A percentile compares a stretch with the other conserved stretches of the same genome.
phyloP scores from a whole-genome alignment of 2,113 vertebrate species.

The Lipotes vexillifer region DNA sequence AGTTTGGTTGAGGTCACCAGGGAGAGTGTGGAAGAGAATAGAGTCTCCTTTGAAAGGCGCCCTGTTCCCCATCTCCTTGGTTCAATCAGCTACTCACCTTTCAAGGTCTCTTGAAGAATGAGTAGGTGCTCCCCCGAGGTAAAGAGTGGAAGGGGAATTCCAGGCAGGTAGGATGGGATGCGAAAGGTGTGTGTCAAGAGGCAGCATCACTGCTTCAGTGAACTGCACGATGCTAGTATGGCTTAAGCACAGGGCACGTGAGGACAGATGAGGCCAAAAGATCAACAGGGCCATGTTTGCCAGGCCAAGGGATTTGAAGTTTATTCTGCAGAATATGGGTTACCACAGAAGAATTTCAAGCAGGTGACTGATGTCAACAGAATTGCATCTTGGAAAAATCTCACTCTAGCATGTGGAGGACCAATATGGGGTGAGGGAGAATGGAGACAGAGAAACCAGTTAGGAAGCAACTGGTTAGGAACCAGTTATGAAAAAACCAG shows the following conservation, averaged over 20 bases:
- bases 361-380: not conserved
- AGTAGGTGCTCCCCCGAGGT: not conserved
- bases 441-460: not conserved
- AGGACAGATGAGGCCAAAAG: not conserved
- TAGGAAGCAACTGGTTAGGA: not conserved
- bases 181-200: not conserved
- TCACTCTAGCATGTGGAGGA: not conserved
- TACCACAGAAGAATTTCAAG: not conserved
- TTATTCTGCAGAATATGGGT: not conserved
- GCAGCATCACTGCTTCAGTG: not conserved
- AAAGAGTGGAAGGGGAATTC: not conserved
- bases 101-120: not conserved
- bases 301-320: not conserved
- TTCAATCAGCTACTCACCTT: not conserved
- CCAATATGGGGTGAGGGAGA: not conserved
- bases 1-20: not conserved
- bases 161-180: not conserved
- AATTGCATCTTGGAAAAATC: not conserved
- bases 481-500: not conserved
- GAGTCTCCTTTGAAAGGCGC: not conserved
- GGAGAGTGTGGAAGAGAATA: not conserved
- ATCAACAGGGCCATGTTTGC: not conserved
- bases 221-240: not conserved
- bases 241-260: not conserved
- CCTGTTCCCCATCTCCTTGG: not conserved